Conservation (phyloP, 2,888 invertebrate species). For the Cetonia aurata region DNA sequence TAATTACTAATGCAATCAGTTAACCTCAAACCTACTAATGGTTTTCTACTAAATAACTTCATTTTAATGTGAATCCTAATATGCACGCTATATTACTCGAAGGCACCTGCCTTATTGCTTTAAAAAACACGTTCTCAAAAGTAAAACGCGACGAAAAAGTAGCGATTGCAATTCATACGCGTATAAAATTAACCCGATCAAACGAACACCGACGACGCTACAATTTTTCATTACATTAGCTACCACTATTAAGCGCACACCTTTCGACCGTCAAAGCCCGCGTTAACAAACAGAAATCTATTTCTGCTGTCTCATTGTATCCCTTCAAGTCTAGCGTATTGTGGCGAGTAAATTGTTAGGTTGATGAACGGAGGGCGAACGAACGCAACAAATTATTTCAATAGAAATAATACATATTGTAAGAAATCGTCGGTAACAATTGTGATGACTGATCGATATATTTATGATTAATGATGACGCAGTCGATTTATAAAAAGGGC, state of each 20-base stretch:
- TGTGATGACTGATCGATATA: slow-evolving; percentile 3
- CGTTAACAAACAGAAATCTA: not conserved
- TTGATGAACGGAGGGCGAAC: not conserved
- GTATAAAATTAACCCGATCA: not conserved
- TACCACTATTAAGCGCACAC: not conserved
- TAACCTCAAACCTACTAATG: no score
- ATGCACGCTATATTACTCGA: no score
- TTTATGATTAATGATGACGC: not conserved
- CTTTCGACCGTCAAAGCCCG: not conserved
- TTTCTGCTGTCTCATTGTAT: slow-evolving; percentile 3
- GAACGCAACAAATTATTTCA: not conserved
- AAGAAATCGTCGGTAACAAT: not conserved
- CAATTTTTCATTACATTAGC: slow-evolving; percentile 3
- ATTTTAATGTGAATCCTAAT: no score
- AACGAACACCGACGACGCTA: not conserved
- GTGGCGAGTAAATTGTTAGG: slow-evolving; percentile 2
- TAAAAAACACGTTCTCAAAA: no score
- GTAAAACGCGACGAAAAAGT: no score
- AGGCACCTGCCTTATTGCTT: no score
- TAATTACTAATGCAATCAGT: no score
- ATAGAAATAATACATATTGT: slow-evolving; percentile 3
- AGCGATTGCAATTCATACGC: not conserved
- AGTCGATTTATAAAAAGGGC: no score
- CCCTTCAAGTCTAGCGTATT: not conserved
- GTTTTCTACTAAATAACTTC: no score